Evolutionary conservation across 2,888 invertebrate genomes (phyloP).

Genomic region (Eupithecia vulgata): DNA sequence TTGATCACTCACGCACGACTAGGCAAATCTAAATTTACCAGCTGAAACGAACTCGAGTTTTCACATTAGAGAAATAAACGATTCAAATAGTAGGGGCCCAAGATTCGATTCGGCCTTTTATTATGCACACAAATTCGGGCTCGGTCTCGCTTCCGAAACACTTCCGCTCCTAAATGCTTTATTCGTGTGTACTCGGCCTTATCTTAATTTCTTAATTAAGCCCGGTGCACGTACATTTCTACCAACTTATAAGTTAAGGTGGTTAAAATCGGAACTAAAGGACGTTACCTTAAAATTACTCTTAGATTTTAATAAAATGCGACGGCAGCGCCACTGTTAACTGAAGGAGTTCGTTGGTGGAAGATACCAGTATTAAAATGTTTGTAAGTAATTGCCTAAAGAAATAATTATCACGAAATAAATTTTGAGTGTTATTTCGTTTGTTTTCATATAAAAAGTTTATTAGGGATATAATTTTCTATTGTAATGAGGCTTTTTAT

Average conservation of each 20-base stretch:
- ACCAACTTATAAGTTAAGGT: not conserved
- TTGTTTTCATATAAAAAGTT: constrained; percentile 48
- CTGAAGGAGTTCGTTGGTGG: not conserved
- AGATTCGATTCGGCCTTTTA: constrained; percentile 60
- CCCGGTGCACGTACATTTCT: constrained; percentile 47
- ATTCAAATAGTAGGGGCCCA: constrained; percentile 51
- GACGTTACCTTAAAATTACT: not conserved
- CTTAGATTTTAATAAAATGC: not conserved
- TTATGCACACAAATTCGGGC: constrained; percentile 70
- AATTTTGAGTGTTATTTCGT: constrained; percentile 43
- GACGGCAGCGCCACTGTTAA: not conserved
- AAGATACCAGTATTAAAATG: constrained; percentile 48
- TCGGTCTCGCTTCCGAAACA: constrained; percentile 71
- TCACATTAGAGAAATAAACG: not conserved
- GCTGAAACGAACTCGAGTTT: not conserved
- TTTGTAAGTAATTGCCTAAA: constrained; percentile 53
- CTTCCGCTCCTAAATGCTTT: constrained; percentile 71
- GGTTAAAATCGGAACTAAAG: constrained; percentile 8
- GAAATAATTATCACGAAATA: constrained; percentile 41
- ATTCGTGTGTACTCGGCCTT: constrained; percentile 68
- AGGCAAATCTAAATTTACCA: not conserved
- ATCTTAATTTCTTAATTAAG: constrained; percentile 82
- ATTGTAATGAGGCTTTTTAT: constrained; percentile 21
- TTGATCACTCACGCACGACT: too few species aligned
- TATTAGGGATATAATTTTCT: constrained; percentile 22